phyloP scores from a whole-genome alignment of 2,888 invertebrate genomes.

The Onchidella celtica region DNA sequence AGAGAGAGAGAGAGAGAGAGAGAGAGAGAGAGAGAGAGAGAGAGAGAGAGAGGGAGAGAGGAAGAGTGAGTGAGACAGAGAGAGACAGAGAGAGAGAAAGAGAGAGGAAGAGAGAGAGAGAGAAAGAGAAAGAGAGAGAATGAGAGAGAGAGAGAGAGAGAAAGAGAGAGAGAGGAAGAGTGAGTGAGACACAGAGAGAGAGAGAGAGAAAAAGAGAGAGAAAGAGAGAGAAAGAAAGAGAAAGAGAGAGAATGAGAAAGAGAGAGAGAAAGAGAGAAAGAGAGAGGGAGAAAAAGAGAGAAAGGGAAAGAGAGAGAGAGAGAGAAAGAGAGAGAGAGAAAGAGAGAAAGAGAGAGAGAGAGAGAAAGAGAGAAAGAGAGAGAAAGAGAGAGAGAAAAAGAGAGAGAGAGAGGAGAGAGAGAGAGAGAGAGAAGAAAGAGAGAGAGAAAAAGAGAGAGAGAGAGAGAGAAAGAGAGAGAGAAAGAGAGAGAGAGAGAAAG shows the following conservation, averaged over 20 bases:
- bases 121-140: background rate
- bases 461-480: background rate
- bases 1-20: slow-evolving; percentile 16
- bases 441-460: slow-evolving; percentile 10
- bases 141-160: slow-evolving; percentile 5
- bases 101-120: background rate
- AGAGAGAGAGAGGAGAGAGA: background rate
- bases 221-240: slow-evolving; percentile 3
- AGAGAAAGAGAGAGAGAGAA: background rate
- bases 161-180: background rate
- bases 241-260: slow-evolving; percentile 7
- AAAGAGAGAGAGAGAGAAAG: background rate
- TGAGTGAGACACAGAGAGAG: background rate
- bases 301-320: slow-evolving; percentile 9
- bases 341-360: slow-evolving; percentile 14
- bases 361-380: slow-evolving; percentile 22
- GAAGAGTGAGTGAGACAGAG: too few species aligned
- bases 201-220: slow-evolving; percentile 26
- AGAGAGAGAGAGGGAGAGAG: too few species aligned
- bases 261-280: slow-evolving; percentile 20
- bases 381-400: slow-evolving; percentile 5
- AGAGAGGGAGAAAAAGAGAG: background rate
- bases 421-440: background rate
- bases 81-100: too few species aligned
- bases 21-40: too few species aligned